phyloP scores from a whole-genome alignment of 1,140 invertebrate genomes.

The Meloidogyne exigua region DNA sequence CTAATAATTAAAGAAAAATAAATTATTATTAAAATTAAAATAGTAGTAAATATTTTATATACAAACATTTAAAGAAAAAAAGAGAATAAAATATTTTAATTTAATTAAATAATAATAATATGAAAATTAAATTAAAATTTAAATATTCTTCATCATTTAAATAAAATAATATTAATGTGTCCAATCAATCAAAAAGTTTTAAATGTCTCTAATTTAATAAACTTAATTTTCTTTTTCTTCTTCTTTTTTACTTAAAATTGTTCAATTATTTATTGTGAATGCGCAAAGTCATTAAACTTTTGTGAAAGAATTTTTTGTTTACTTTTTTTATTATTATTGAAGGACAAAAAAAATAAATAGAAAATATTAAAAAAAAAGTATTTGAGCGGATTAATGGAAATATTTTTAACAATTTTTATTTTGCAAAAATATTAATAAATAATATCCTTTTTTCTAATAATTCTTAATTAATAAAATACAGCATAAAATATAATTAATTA shows the following conservation, averaged over 20 bases:
- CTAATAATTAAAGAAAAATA: neutral
- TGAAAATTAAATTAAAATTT: neutral
- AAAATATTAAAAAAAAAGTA: neutral
- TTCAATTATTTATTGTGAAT: conserved; percentile 1
- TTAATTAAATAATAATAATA: neutral
- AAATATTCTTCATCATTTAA: no score
- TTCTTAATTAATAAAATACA: no score
- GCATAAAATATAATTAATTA: no score
- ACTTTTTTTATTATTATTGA: neutral
- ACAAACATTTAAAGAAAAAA: no score
- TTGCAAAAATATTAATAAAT: neutral
- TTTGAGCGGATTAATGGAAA: neutral
- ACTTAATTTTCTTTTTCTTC: no score
- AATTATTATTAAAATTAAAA: conserved; percentile 1
- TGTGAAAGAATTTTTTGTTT: neutral
- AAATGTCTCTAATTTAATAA: no score
- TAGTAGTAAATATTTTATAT: neutral
- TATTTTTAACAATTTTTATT: no score
- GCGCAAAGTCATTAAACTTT: neutral
- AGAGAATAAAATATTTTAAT: no score
- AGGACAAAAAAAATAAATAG: neutral
- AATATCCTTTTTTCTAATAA: neutral
- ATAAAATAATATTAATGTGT: no score
- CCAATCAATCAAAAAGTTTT: no score
- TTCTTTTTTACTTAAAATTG: no score